phyloP scores from a whole-genome alignment of 2,888 invertebrate genomes.

The Gonocerus acuteangulatus region DNA sequence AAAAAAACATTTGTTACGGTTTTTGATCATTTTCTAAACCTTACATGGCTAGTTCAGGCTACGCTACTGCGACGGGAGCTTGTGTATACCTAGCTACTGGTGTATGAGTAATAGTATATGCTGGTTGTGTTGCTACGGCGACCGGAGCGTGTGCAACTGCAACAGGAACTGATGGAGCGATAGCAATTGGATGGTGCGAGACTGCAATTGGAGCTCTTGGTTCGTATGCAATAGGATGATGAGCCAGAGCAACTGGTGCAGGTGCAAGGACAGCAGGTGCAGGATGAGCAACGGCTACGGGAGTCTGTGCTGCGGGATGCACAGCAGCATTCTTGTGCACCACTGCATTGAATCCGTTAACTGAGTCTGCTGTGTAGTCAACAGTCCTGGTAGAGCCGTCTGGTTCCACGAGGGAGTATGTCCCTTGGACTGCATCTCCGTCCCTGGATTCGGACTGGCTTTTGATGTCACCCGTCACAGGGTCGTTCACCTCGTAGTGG shows the following conservation, averaged over 20 bases:
- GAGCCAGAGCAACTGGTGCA: background rate
- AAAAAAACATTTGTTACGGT: no score
- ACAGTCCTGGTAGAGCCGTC: no score
- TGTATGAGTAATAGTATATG: no score
- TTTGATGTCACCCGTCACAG: background rate
- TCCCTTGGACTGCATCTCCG: background rate
- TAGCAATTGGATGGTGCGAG: background rate
- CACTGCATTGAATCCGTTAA: constrained; percentile 12
- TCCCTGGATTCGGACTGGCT: background rate
- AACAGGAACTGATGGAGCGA: background rate
- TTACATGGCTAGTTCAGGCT: no score
- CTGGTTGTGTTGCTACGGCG: background rate
- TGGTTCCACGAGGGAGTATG: background rate
- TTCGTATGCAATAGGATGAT: no score
- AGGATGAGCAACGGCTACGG: background rate
- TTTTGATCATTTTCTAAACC: no score
- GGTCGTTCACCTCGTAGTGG: no score
- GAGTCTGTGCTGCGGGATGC: background rate
- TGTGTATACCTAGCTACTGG: no score
- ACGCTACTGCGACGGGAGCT: no score
- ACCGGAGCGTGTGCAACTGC: background rate
- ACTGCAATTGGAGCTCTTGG: no score
- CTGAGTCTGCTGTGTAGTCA: constrained; percentile 2
- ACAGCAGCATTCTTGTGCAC: constrained; percentile 35
- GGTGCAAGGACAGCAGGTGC: background rate